Base-by-base conservation (phyloP, 2,797 vertebrate genomes). In the Fistularia tabacaria region DNA sequence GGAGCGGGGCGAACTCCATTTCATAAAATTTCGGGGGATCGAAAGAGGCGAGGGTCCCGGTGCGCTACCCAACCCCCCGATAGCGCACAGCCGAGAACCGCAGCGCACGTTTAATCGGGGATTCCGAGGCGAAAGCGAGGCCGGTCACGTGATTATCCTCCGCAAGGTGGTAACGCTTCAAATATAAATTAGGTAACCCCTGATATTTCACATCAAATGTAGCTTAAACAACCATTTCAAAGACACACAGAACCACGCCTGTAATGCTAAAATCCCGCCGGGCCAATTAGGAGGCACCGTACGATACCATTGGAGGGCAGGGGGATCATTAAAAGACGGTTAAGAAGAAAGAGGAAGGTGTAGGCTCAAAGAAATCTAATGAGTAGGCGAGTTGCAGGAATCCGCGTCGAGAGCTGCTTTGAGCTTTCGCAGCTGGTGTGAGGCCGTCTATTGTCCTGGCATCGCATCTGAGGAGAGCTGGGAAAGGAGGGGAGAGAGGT, bases 361-460 rank as follows among this genome's bases (percentile, higher is more conserved):
- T 72, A 51, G 76, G 79, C 69, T 84, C 70, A 77, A 79, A 77
- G 66, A 79, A 77, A 38, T 61, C 50, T 72, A 79, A 66, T 6
- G 52, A 76, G 74, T 67, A 66, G 73, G 77, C 7, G 79, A 64
- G 74, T 51, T 66, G 56, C 54, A 68, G 69, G 79, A 75, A 79
- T 76, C 70, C 82, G 77, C 74, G 71, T 73, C 38, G 71, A 75
- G 74, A 73, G 64, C 54, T 51, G 71, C 80, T 85, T 79, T 84
- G 86, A 89, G 85, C 80, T 85, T 83, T 80, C 80, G 69, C 89
- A 88, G 88, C 86, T 90, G 88, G 77, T 83, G 77, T 72, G 66
- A 82, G 76, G 68, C 73, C 73, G 54, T 59, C 71, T 67, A 79
- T 80, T 81, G 82, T 82, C 67, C 81, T 90, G 88, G 87, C 88